These are phyloP conservation scores for Pheosia tremula DNA, from an alignment of 2,888 invertebrate genomes.

Conservation along the genomic window DNA sequence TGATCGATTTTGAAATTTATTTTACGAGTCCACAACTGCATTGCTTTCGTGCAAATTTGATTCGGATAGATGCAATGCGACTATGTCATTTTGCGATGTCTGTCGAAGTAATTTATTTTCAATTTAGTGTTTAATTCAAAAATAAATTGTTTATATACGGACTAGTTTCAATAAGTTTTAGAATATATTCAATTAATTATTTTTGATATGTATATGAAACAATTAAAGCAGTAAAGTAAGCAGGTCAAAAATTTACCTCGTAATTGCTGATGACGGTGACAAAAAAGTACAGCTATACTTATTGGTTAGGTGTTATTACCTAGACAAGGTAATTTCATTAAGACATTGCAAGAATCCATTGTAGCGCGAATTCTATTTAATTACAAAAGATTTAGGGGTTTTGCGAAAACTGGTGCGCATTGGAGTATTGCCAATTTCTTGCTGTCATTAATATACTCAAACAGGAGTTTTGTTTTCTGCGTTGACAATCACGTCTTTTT, in stretches of 20 bases:
- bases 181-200: too few relatives aligned
- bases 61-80: not conserved
- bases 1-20: too few relatives aligned
- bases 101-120: too few relatives aligned
- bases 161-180: too few relatives aligned
- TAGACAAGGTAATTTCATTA: constrained; percentile 18
- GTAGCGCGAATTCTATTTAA: constrained; percentile 33
- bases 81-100: too few relatives aligned
- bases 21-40: constrained; percentile 11
- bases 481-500: constrained; percentile 20
- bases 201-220: too few relatives aligned
- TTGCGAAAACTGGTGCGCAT: constrained; percentile 19
- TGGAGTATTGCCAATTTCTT: not conserved
- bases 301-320: constrained; percentile 21
- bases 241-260: too few relatives aligned
- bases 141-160: too few relatives aligned
- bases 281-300: not conserved
- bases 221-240: too few relatives aligned
- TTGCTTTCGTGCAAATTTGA: not conserved
- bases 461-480: constrained; percentile 33
- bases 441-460: constrained; percentile 5
- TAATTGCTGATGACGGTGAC: not conserved
- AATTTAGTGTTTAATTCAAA: too few relatives aligned
- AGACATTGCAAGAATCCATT: constrained; percentile 27
- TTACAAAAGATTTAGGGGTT: constrained; percentile 33